phyloP scores from a whole-genome alignment of 2,113 vertebrate genomes.

The Holacanthus passer region DNA sequence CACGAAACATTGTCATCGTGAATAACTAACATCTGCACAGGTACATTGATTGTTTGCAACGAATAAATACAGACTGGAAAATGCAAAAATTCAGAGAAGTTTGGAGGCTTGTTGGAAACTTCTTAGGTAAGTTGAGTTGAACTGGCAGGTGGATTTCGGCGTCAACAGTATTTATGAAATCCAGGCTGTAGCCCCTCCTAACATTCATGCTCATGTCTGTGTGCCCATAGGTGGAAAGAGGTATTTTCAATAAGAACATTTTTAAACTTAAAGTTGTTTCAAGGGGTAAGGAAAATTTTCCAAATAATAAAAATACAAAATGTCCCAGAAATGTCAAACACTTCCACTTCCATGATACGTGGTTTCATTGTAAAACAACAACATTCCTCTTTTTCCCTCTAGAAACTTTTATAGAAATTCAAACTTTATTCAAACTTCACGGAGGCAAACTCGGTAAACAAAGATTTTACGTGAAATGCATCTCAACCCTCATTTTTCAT shows the following conservation, averaged over 20 bases:
- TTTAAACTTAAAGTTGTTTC: no score
- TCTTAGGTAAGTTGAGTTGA: no score
- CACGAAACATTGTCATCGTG: no score
- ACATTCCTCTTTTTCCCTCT: background rate
- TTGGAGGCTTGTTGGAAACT: no score
- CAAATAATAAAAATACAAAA: background rate
- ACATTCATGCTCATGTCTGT: background rate
- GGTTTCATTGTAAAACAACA: background rate
- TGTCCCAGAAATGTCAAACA: background rate
- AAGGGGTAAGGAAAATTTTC: background rate
- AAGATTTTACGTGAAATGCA: conserved; percentile 8
- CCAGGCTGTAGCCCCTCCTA: no score
- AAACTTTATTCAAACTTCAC: conserved; percentile 38
- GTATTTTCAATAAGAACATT: background rate
- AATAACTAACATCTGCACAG: no score
- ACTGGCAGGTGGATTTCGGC: no score
- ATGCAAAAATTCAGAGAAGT: no score
- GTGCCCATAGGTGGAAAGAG: background rate
- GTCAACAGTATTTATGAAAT: background rate
- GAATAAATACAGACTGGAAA: no score
- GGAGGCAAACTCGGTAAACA: conserved; percentile 34
- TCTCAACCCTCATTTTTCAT: conserved; percentile 60
- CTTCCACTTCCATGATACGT: no score
- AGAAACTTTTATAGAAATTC: conserved; percentile 13
- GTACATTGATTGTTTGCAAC: no score